Evolutionary conservation across 2,888 invertebrate species (phyloP), one percentile per base, ranked within the genome.

Genomic region (Drosophila koepferae): DNA sequence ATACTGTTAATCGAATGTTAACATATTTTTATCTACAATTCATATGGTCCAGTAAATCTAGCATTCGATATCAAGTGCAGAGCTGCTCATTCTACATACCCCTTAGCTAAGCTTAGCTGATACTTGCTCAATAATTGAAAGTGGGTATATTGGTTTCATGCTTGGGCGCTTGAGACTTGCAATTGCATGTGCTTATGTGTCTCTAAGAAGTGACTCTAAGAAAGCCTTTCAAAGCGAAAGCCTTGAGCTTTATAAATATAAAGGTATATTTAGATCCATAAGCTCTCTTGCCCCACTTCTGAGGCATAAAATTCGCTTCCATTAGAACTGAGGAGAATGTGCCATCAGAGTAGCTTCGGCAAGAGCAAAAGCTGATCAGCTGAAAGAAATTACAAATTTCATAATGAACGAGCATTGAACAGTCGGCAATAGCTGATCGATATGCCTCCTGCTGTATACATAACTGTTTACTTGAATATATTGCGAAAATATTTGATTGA

Each of bases 401-500:
- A 12, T 34, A 28, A 6, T 40, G 41, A 41, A 7, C 34, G 44
- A 20, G 34, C 0, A 20, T 44, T 10, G 14, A 1, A 6, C 9
- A 44, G 56, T 43, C 43, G 34, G 14, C 2, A 10, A 14, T 8
- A 16, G 14, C 43, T 18, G 23, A 3, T 6, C 55, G 28, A 23
- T n/a, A 2, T 14, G 36, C 23, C 5, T 3, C 6, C 2, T 23
- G 23, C 4, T 4, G 4, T 23, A 23, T 31, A 34, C 7, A n/a
- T n/a, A n/a, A n/a, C 31, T 43, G 23, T n/a, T 10, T 40, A 23
- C 44, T 10, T 4, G 3, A 23, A 23, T 4, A 23, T n/a, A 58
- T 73, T 74, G 56, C 51, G 59, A 61, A 74, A 78, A 56, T 48
- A 44, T 53, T 74, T 23, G 20, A 55, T 48, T 44, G 18, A 53